Evolutionary conservation across 2,113 vertebrate genomes (phyloP), one percentile per base, ranked within the genome.

Genomic region (Mobula birostris): DNA sequence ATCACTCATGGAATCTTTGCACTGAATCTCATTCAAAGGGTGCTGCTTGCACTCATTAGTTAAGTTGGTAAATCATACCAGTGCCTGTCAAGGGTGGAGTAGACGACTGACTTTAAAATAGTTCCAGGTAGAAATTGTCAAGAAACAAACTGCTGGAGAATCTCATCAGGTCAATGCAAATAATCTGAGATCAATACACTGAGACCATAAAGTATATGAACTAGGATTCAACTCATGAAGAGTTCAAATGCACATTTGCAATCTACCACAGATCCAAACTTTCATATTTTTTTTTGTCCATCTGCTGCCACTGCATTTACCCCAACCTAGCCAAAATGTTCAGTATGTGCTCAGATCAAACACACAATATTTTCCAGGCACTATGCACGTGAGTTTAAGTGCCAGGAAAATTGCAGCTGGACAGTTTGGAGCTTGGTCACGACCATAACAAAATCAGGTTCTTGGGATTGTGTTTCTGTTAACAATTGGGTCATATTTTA

Each of bases 391-490:
- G 19, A 56, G 1, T 92, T 74, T 24, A 72, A 72, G 68, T 40
- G 91, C 91, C 91, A 74, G 91, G 24, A 93, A 19, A 74, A 56
- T 72, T 40, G n/a, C 66, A 74, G 91, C 66, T 74, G 68, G 48
- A 68, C 11, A 93, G 36, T 19, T 56, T 70, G 68, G 66, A 48
- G 70, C 36, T 74, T 3, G 66, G 70, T 29, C 17, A 93, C 2
- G 90, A 40, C 48, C 36, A 58, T 14, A 32, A 88, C 15, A 66
- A 88, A 66, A 66, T 66, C 29, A 66, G 61, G 61, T 66, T 66
- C 58, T 66, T 12, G 11, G 85, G n/a, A 32, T 15, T 66, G 29
- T 63, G 85, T 88, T 88, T 88, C 12, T 66, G 85, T 17, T 32
- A 88, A 88, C 12, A n/a, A 61, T 29, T 7, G 15, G n/a, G 61